Evolutionary conservation across 2,113 vertebrate species (phyloP).

Genomic region (Pristiophorus japonicus): DNA sequence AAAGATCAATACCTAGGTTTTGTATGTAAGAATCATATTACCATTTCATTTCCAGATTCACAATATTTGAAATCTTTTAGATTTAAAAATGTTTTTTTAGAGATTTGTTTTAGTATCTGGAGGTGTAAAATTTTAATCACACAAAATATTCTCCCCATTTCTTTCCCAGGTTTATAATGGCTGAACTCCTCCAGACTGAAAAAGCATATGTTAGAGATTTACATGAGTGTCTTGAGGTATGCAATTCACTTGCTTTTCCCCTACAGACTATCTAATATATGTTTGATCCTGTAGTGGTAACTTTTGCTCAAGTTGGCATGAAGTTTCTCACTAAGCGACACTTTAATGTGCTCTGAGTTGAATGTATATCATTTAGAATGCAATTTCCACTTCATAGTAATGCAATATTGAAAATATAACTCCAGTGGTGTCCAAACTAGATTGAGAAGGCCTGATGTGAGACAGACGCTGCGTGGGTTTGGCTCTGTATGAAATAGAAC

Average conservation of each 20-base stretch:
- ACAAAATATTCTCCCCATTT: background rate
- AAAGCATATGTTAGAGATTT: slow-evolving; percentile 93
- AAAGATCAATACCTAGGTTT: background rate
- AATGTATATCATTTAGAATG: background rate
- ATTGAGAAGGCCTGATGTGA: background rate
- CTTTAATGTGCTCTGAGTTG: no score
- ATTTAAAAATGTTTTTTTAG: no score
- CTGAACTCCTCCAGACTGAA: slow-evolving; percentile 92
- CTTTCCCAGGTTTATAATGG: slow-evolving; percentile 85
- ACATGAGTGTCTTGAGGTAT: slow-evolving; percentile 91
- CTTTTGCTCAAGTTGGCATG: background rate
- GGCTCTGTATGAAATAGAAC: background rate
- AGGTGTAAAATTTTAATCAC: slow-evolving; percentile 8
- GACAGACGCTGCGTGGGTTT: background rate
- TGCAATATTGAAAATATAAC: background rate
- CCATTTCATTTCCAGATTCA: background rate
- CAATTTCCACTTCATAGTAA: background rate
- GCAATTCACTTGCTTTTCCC: slow-evolving; percentile 39
- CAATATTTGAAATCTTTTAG: background rate
- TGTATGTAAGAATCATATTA: background rate
- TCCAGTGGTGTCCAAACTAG: background rate
- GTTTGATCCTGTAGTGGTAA: background rate
- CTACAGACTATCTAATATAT: background rate
- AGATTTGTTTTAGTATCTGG: background rate
- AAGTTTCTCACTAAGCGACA: background rate